A percentile compares a stretch with the other conserved stretches of the same genome.
Conservation (phyloP, 2,113 vertebrate species). For the Vicugna pacos region DNA sequence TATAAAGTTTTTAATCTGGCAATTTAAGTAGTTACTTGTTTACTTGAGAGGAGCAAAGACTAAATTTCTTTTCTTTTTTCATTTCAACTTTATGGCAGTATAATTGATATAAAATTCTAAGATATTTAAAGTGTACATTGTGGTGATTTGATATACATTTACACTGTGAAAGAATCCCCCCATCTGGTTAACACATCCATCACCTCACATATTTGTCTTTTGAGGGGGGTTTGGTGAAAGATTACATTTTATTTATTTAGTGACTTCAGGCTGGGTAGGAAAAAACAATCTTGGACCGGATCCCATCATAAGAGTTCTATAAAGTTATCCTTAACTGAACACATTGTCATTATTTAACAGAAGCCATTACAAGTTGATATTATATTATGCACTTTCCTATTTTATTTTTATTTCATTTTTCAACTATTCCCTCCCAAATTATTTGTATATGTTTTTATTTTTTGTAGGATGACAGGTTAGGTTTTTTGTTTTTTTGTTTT, state of each 20-base stretch:
- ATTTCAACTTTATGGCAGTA: not conserved
- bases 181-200: not conserved
- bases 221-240: not conserved
- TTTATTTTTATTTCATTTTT: conserved; percentile 54
- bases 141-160: not conserved
- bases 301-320: conserved; percentile 38
- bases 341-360: conserved; percentile 31
- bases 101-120: conserved; percentile 3
- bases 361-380: not conserved
- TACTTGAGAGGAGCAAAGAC: conserved; percentile 48
- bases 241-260: conserved; percentile 51
- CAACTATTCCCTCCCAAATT: not conserved
- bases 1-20: conserved; percentile 30
- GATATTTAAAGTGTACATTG: not conserved
- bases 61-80: not conserved
- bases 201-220: not conserved
- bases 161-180: not conserved
- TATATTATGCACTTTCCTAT: not conserved
- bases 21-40: conserved; percentile 24
- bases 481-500: not conserved
- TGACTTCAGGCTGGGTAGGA: not conserved
- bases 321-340: not conserved
- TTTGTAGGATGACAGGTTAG: not conserved
- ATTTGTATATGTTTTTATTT: not conserved
- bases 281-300: conserved; percentile 26